phyloP scores from a whole-genome alignment of 2,797 vertebrate genomes.

The Chiloscyllium punctatum region DNA sequence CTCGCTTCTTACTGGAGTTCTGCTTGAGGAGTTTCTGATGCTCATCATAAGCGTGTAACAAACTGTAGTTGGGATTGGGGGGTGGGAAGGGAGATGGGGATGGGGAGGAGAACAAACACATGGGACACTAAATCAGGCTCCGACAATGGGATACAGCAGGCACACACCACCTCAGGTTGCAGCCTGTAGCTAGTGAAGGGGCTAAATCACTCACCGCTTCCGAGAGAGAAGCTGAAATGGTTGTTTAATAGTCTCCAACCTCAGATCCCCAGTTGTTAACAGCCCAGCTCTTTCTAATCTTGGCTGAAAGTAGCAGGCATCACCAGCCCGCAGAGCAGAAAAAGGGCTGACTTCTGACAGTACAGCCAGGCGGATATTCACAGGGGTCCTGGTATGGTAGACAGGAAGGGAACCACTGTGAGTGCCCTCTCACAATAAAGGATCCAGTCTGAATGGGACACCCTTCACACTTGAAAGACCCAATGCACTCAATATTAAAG shows the following conservation, averaged over 20 bases:
- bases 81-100: too few species aligned
- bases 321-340: too few species aligned
- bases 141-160: not conserved
- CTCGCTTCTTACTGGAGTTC: slow-evolving; percentile 61
- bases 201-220: not conserved
- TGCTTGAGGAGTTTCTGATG: slow-evolving; percentile 72
- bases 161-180: not conserved
- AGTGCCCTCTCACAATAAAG: not conserved
- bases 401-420: too few species aligned
- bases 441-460: not conserved
- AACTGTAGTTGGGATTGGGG: slow-evolving; percentile 51
- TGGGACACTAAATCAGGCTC: not conserved
- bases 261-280: not conserved
- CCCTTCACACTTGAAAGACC: not conserved
- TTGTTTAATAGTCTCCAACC: not conserved
- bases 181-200: not conserved
- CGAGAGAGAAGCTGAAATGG: not conserved
- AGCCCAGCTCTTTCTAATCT: not conserved
- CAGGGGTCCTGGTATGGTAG: not conserved
- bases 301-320: not conserved
- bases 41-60: slow-evolving; percentile 67
- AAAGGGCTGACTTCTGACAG: not conserved
- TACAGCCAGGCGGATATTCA: too few species aligned
- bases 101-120: not conserved
- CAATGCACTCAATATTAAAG: not conserved